Conservation (phyloP, 2,797 vertebrate genomes). For the Sphenodon punctatus region DNA sequence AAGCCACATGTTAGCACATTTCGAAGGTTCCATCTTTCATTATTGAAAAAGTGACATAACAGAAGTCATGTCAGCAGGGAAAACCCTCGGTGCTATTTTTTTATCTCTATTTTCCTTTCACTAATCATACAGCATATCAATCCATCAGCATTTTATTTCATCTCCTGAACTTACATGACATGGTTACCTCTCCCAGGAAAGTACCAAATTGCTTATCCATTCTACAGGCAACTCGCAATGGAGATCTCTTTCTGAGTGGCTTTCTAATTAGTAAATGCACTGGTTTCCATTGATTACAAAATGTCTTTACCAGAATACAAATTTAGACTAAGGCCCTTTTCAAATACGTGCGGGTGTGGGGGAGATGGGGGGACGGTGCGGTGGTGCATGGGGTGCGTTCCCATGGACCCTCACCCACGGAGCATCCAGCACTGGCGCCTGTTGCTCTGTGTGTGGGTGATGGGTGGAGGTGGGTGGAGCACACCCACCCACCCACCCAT, state of each 20-base stretch:
- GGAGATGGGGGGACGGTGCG: too few relatives aligned
- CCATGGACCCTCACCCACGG: too few relatives aligned
- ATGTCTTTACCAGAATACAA: slow-evolving; percentile 22
- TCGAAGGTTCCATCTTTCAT: not conserved
- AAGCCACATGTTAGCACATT: not conserved
- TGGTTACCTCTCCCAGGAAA: slow-evolving; percentile 6
- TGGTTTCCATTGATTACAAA: slow-evolving; percentile 32
- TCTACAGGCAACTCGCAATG: not conserved
- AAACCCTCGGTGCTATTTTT: not conserved
- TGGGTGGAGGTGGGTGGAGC: too few relatives aligned
- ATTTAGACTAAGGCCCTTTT: slow-evolving; percentile 41
- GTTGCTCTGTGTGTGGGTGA: too few relatives aligned
- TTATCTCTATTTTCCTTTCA: not conserved
- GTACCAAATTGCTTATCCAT: slow-evolving; percentile 7
- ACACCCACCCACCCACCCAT: too few relatives aligned
- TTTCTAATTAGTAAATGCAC: slow-evolving; percentile 33
- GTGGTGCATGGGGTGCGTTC: too few relatives aligned
- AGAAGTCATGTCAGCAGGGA: not conserved
- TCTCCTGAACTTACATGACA: slow-evolving; percentile 4
- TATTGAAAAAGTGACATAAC: not conserved
- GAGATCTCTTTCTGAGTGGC: slow-evolving; percentile 29
- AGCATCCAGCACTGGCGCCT: too few relatives aligned
- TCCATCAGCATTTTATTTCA: not conserved
- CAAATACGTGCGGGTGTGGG: too few relatives aligned
- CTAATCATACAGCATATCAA: not conserved